Percentiles rank a stretch among this genome's conserved stretches.
phyloP scores from a whole-genome alignment of 92 coral and sea anemone genomes.

The Palythoa grandis region DNA sequence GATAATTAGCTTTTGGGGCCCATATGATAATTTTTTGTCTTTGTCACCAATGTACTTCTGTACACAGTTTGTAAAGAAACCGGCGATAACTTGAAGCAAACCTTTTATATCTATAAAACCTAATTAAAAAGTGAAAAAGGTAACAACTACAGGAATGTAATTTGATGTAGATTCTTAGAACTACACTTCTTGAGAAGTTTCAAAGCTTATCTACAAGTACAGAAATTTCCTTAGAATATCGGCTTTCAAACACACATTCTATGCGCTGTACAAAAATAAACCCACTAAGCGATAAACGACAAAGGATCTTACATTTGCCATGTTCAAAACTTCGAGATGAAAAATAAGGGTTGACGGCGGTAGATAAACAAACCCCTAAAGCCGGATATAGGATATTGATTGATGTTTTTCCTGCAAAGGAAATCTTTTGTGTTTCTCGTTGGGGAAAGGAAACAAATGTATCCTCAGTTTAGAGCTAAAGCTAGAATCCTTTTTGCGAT shows the following conservation, averaged over 20 bases:
- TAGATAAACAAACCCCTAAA: not conserved
- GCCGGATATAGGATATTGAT: not conserved
- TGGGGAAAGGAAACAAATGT: not conserved
- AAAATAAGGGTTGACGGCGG: not conserved
- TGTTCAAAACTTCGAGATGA: not conserved
- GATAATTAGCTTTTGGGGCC: conserved; percentile 29
- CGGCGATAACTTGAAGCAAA: not conserved
- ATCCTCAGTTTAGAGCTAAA: not conserved
- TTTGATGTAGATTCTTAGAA: not conserved
- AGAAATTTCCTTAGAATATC: not conserved
- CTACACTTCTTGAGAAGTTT: not conserved
- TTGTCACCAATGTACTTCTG: not conserved
- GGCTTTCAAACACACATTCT: not conserved
- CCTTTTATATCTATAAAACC: not conserved
- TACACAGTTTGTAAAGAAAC: not conserved
- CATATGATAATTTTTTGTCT: conserved; percentile 12
- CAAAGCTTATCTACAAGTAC: not conserved
- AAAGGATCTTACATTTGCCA: not conserved
- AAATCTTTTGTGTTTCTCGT: not conserved
- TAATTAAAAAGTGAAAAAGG: not conserved
- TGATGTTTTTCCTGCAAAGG: not conserved
- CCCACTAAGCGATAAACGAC: no score
- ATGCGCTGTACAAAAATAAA: not conserved
- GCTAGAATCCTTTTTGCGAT: not conserved
- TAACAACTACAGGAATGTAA: no score